Conservation (phyloP, 2,113 vertebrate genomes). For the Hydrochoerus hydrochaeris region DNA sequence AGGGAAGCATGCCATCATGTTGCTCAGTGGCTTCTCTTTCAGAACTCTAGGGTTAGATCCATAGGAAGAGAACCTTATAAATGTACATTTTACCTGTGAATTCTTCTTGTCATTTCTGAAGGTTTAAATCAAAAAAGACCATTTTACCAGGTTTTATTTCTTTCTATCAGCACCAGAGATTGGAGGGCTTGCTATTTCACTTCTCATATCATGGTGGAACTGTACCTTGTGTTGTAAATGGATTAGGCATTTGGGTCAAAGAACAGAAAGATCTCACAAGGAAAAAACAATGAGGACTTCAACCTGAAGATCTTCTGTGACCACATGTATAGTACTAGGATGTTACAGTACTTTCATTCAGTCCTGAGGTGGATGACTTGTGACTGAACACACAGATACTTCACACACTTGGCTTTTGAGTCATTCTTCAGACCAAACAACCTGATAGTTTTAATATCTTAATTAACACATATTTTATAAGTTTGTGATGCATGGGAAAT, state of each 20-base stretch:
- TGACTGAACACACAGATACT: not conserved
- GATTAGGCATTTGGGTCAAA: not conserved
- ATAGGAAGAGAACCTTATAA: not conserved
- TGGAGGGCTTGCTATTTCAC: not conserved
- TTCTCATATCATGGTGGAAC: not conserved
- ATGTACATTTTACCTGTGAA: not conserved
- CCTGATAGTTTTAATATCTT: not conserved
- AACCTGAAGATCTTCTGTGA: not conserved
- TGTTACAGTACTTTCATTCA: not conserved
- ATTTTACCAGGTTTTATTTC: conserved; percentile 12
- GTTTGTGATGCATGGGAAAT: not conserved
- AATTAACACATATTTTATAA: conserved; percentile 9
- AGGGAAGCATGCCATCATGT: not conserved
- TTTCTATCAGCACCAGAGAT: conserved; percentile 2
- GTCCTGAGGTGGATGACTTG: not conserved
- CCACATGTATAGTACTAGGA: fast-evolving
- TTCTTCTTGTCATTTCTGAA: not conserved
- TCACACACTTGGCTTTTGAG: not conserved
- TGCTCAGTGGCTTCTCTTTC: not conserved
- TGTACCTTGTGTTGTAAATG: not conserved
- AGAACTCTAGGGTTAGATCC: not conserved
- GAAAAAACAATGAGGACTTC: not conserved
- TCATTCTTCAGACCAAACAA: conserved; percentile 4
- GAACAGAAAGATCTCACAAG: not conserved
- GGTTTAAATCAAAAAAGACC: not conserved